phyloP scores from a whole-genome alignment of 2,113 vertebrate species.

The Nipponia nippon region DNA sequence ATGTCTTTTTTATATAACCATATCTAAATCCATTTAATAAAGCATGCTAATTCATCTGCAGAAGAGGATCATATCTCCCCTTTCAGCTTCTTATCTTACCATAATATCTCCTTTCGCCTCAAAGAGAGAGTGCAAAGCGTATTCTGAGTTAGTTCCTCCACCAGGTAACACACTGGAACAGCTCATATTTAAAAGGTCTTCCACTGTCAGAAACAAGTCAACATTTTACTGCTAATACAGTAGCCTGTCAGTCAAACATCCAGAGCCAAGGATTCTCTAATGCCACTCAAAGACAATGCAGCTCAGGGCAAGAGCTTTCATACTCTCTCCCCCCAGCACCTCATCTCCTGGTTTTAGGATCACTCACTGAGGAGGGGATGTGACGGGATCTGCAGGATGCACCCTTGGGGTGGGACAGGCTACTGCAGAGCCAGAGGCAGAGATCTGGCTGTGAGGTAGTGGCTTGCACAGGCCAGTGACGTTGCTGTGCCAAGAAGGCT shows the following conservation, averaged over 20 bases:
- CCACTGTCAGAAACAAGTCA: constrained; percentile 76
- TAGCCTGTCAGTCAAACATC: neutral
- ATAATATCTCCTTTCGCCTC: constrained; percentile 85
- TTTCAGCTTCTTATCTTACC: constrained; percentile 75
- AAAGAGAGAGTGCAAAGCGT: constrained; percentile 87
- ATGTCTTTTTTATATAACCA: constrained; percentile 42
- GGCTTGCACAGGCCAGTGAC: neutral
- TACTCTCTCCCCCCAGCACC: neutral
- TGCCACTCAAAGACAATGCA: neutral
- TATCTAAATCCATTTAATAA: constrained; percentile 58
- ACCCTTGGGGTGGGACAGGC: neutral
- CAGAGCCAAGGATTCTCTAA: neutral
- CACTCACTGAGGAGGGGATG: neutral
- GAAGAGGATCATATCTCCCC: neutral
- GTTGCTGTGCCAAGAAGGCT: neutral
- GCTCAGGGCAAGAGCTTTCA: neutral
- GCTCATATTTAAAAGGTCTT: constrained; percentile 84
- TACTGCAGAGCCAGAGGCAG: neutral
- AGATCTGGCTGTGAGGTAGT: neutral
- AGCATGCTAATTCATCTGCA: constrained; percentile 56
- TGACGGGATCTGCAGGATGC: neutral
- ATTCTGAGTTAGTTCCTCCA: constrained; percentile 87
- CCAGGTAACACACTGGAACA: constrained; percentile 87
- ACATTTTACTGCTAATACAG: constrained; percentile 20
- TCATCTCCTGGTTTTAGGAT: neutral